Evolutionary conservation across 1,140 invertebrate species (phyloP).

Genomic region (Brachionus calyciflorus): DNA sequence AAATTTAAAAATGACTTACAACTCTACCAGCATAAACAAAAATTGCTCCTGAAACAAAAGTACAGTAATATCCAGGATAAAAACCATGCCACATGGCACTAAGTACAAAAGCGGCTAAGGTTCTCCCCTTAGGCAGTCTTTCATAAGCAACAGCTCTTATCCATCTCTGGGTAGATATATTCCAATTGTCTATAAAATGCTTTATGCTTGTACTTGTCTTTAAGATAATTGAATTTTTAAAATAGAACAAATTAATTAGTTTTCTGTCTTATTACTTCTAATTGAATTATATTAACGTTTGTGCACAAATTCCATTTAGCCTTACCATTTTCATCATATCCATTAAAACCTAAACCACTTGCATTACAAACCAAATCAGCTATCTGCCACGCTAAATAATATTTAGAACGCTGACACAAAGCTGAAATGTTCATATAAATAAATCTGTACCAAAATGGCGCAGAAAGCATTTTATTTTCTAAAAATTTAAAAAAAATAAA

Average conservation of each 20-base stretch:
- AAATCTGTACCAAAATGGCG: conserved; percentile 12
- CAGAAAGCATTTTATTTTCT: background rate
- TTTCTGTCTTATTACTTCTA: conserved; percentile 71
- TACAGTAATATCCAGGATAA: conserved; percentile 93
- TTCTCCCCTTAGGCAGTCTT: conserved; percentile 65
- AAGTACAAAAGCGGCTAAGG: conserved; percentile 73
- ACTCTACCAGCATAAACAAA: conserved; percentile 78
- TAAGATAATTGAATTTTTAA: background rate
- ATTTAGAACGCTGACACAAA: conserved; percentile 70
- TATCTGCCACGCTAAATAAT: conserved; percentile 87
- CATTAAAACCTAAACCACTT: conserved; percentile 84
- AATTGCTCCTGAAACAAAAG: conserved; percentile 81
- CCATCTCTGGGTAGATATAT: conserved; percentile 80
- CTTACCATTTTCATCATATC: conserved; percentile 70
- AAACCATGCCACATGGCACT: conserved; percentile 91
- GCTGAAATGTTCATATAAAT: conserved; percentile 9
- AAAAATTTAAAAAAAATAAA: background rate
- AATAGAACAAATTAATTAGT: background rate
- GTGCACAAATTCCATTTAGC: conserved; percentile 79
- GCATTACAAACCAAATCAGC: conserved; percentile 90
- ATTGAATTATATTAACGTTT: conserved; percentile 80
- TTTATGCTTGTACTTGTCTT: conserved; percentile 75
- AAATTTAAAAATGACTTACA: conserved; percentile 63
- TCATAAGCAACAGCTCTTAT: conserved; percentile 81
- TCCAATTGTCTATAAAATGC: conserved; percentile 79